phyloP scores from a whole-genome alignment of 2,113 vertebrate genomes.

The Scolopax mira region DNA sequence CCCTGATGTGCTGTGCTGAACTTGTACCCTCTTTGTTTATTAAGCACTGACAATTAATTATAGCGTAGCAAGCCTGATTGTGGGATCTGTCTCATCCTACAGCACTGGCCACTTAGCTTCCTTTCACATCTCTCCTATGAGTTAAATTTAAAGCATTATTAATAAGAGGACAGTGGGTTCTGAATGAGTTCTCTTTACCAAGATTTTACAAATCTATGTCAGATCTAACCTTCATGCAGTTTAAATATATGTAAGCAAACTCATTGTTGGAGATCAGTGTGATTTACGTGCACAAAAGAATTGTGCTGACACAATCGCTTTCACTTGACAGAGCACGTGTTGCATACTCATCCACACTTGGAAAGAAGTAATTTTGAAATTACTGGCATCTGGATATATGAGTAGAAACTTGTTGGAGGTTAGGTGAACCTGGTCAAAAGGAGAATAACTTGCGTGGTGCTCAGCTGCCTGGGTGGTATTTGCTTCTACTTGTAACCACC shows the following conservation, averaged over 20 bases:
- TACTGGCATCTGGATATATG: not conserved
- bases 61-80: not conserved
- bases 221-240: not conserved
- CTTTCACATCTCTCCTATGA: not conserved
- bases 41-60: not conserved
- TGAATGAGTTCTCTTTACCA: not conserved
- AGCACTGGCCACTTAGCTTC: not conserved
- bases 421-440: not conserved
- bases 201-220: not conserved
- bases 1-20: not conserved
- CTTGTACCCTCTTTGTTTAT: not conserved
- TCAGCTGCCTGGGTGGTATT: not conserved
- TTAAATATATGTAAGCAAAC: not conserved
- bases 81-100: not conserved
- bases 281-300: fast-evolving
- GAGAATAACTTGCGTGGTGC: not conserved
- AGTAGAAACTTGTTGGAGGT: not conserved
- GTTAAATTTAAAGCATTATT: not conserved
- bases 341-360: not conserved
- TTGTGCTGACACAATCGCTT: not conserved
- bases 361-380: not conserved
- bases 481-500: not conserved
- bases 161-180: not conserved
- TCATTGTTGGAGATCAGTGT: not conserved
- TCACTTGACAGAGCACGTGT: fast-evolving